A percentile compares a stretch with the other conserved stretches of the same genome.
phyloP scores from a whole-genome alignment of 2,797 vertebrate genomes.

The Lepilemur septentrionalis region DNA sequence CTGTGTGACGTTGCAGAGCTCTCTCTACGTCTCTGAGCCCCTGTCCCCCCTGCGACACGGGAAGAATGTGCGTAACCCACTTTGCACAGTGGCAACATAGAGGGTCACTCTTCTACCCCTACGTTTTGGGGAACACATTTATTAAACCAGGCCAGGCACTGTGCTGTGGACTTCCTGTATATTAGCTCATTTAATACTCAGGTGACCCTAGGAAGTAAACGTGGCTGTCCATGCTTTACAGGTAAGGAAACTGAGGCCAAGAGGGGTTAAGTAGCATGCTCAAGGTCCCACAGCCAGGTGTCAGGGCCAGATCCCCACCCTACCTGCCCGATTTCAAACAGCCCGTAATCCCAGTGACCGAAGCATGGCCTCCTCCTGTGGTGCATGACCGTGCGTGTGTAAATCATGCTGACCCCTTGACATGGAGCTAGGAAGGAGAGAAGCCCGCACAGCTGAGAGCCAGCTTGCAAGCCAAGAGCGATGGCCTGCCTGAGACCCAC shows the following conservation, averaged over 20 bases:
- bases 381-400: not conserved
- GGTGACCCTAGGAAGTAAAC: not conserved
- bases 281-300: not conserved
- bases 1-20: not conserved
- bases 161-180: not conserved
- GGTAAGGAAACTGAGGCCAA: not conserved
- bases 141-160: not conserved
- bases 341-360: not conserved
- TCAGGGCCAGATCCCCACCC: not conserved
- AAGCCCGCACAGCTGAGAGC: not conserved
- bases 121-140: not conserved
- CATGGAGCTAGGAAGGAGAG: not conserved
- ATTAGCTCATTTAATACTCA: not conserved
- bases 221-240: not conserved
- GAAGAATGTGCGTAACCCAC: not conserved
- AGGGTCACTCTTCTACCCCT: not conserved
- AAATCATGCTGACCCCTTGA: not conserved
- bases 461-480: not conserved
- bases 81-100: not conserved
- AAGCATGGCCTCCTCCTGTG: not conserved
- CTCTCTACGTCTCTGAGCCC: not conserved
- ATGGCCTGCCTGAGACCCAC: fast-evolving
- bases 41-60: not conserved
- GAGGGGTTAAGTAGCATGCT: not conserved
- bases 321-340: not conserved